Percentiles rank a stretch among this genome's conserved stretches.
Conservation (phyloP, 1,140 invertebrate species). For the Listronotus oregonensis region DNA sequence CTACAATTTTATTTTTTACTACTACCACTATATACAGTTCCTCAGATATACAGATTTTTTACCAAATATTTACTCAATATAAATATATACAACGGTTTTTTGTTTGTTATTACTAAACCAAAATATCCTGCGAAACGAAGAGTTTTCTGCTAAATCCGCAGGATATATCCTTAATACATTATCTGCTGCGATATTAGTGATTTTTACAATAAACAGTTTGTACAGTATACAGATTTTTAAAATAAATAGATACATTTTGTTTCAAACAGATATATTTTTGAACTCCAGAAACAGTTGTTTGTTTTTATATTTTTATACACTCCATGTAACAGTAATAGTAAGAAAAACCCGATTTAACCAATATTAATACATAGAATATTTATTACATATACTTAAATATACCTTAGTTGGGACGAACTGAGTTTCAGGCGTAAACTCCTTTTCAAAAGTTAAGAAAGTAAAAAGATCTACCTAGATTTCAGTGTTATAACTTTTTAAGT, state of each 20-base stretch:
- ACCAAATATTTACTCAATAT: slow-evolving; percentile 53
- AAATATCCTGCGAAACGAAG: slow-evolving; percentile 18
- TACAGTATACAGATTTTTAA: slow-evolving; percentile 44
- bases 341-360: slow-evolving; percentile 32
- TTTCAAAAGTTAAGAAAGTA: no score
- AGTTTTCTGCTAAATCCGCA: not conserved
- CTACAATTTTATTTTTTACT: slow-evolving; percentile 49
- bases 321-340: slow-evolving; percentile 29
- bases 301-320: slow-evolving; percentile 49
- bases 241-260: slow-evolving; percentile 38
- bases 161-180: slow-evolving; percentile 34
- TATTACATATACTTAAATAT: not conserved
- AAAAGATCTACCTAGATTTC: no score
- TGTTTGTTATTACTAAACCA: slow-evolving; percentile 27
- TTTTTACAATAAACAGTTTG: slow-evolving; percentile 48
- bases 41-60: slow-evolving; percentile 56
- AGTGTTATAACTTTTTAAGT: no score
- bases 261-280: slow-evolving; percentile 40
- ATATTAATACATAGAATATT: slow-evolving; percentile 4
- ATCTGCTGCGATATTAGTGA: slow-evolving; percentile 54
- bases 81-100: slow-evolving; percentile 51
- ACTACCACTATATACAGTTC: slow-evolving; percentile 53
- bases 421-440: slow-evolving; percentile 14
- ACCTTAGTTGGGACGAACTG: slow-evolving; percentile 45
- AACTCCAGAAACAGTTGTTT: slow-evolving; percentile 32